Conservation (phyloP, 2,113 vertebrate genomes). For the Ailuropoda melanoleuca region DNA sequence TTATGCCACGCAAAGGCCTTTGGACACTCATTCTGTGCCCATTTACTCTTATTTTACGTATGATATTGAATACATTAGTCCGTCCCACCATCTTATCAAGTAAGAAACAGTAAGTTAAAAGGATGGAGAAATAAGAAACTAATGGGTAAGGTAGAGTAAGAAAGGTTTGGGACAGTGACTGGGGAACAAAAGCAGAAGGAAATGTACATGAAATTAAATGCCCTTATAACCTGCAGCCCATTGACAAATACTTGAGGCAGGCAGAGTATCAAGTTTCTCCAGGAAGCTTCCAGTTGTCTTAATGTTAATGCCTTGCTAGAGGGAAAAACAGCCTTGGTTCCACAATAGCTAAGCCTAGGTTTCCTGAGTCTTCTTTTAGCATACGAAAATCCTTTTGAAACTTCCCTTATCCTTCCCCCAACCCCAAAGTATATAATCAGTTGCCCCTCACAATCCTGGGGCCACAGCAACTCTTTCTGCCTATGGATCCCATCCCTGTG, state of each 20-base stretch:
- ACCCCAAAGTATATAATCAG: not conserved
- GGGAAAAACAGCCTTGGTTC: not conserved
- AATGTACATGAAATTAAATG: not conserved
- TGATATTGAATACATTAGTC: not conserved
- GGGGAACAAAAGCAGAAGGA: not conserved
- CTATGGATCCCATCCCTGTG: not conserved
- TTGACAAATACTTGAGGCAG: not conserved
- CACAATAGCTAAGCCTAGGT: not conserved
- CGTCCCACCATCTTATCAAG: not conserved
- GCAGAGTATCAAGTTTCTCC: not conserved
- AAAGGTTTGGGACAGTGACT: not conserved
- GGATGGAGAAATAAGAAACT: not conserved
- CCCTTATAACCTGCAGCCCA: not conserved
- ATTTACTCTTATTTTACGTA: not conserved
- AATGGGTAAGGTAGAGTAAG: not conserved
- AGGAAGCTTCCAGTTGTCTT: not conserved
- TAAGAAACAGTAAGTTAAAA: not conserved
- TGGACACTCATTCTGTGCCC: not conserved
- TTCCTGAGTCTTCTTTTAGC: not conserved
- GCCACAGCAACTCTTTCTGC: not conserved
- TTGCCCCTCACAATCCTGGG: not conserved
- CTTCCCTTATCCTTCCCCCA: not conserved
- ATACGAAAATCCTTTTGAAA: not conserved
- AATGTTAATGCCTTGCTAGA: not conserved
- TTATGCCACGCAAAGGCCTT: not conserved